Base-by-base conservation (phyloP, 2,113 vertebrate species). In the Rissa tridactyla region DNA sequence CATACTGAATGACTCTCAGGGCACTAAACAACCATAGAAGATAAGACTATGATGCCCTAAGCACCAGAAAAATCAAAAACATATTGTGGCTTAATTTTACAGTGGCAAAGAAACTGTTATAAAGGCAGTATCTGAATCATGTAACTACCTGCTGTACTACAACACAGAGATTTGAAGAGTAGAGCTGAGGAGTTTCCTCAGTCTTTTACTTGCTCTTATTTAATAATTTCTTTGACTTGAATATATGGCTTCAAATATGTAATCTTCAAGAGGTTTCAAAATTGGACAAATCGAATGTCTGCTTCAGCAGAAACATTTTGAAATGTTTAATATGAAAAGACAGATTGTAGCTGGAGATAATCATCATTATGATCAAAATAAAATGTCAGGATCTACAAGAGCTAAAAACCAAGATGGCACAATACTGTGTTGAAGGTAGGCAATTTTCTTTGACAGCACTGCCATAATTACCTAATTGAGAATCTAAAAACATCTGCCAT, bases 261-360 rank as follows among this genome's bases (percentile, higher is more conserved):
- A 65, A 78, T 30, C 15, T 51, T 73, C 62, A 73, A 70, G 32
- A 54, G 15, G 18, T 47, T 86, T 93, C 42, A 78, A 72, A 81
- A 68, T 26, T 70, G 82, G 21, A 46, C 58, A 88, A 93, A 93
- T 23, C 62, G 79, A 82, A 75, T 4, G 3, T 49, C 89, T 89
- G 29, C 47, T 88, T 90, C 75, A 88, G 57, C 27, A 90, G 82
- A 90, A 95, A 27, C 17, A 80, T 77, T 85, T 83, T 80, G 51
- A 94, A 92, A 73, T 90, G 11, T 90, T 88, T 70, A 49, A 66
- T 49, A 46, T 12, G n/a, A 83, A 90, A 92, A 94, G 75, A 88
- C 42, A 96, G 42, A 88, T 30, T 90, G 66, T 66, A 96, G 58
- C 49, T 93, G 42, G 52, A 87, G 49, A 81, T 86, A 77, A 88